A percentile compares a stretch with the other conserved stretches of the same genome.
phyloP scores from a whole-genome alignment of 2,888 invertebrate species.

The Digitonthophagus gazella region DNA sequence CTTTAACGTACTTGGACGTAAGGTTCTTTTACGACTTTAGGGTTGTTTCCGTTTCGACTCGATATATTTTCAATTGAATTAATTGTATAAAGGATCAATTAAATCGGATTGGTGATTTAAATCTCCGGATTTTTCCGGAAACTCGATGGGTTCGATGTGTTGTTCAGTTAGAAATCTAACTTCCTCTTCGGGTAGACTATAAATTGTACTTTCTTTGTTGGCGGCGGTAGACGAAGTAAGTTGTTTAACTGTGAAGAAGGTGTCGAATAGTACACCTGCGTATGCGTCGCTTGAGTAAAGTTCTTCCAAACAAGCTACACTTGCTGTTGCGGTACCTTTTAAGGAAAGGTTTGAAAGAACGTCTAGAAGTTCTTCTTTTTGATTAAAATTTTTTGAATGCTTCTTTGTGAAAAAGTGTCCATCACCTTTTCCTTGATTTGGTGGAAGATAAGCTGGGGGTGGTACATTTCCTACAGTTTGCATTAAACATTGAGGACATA shows the following conservation, averaged over 20 bases:
- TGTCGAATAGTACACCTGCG: background rate
- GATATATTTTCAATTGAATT: background rate
- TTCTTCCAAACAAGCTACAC: slow-evolving; percentile 2
- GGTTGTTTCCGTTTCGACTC: background rate
- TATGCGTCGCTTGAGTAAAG: slow-evolving; percentile 5
- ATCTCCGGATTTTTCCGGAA: background rate
- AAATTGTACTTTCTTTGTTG: background rate
- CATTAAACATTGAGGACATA: background rate
- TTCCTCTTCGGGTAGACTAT: background rate
- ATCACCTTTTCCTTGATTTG: background rate
- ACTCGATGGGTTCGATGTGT: background rate
- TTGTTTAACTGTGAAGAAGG: background rate
- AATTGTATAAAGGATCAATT: no score
- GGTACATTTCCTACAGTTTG: background rate
- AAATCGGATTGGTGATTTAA: background rate
- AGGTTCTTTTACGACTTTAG: slow-evolving; percentile 1
- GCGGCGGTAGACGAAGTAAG: background rate
- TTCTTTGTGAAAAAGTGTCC: background rate
- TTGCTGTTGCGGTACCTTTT: slow-evolving; percentile 2
- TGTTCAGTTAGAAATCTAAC: background rate
- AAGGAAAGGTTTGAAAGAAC: background rate
- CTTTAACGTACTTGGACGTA: background rate
- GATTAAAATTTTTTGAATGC: background rate
- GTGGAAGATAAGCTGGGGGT: background rate
- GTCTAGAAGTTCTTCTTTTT: slow-evolving; percentile 3